Conservation (phyloP, 1,140 invertebrate genomes). For the Stegodyphus mimosarum region DNA sequence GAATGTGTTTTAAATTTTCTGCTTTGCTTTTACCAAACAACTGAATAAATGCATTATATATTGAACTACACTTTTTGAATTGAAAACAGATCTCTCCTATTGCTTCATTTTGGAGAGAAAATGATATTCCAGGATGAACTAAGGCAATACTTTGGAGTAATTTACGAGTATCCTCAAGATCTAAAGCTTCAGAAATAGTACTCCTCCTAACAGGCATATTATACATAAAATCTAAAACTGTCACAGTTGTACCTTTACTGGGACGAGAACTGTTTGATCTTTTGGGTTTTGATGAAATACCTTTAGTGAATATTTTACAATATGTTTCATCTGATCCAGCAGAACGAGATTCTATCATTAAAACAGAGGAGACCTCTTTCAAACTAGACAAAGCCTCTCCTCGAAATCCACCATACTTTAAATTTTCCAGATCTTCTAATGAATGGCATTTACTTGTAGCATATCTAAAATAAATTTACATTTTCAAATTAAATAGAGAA, state of each 20-base stretch:
- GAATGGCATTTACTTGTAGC: slow-evolving; percentile 75
- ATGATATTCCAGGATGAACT: slow-evolving; percentile 72
- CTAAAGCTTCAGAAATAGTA: slow-evolving; percentile 70
- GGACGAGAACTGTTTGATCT: slow-evolving; percentile 68
- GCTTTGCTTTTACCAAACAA: slow-evolving; percentile 71
- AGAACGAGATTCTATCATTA: slow-evolving; percentile 73
- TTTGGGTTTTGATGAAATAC: slow-evolving; percentile 65
- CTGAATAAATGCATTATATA: slow-evolving; percentile 70
- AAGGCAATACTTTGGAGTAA: slow-evolving; percentile 73
- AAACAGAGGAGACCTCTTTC: slow-evolving; percentile 70
- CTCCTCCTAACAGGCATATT: slow-evolving; percentile 75
- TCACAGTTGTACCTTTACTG: slow-evolving; percentile 75
- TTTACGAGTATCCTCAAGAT: slow-evolving; percentile 73
- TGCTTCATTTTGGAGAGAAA: slow-evolving; percentile 75
- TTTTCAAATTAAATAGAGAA: too few species aligned
- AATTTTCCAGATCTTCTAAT: slow-evolving; percentile 70
- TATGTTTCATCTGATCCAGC: slow-evolving; percentile 69
- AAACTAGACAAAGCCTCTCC: slow-evolving; percentile 77
- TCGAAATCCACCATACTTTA: slow-evolving; percentile 73
- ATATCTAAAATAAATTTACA: slow-evolving; percentile 67
- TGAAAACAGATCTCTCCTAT: slow-evolving; percentile 72
- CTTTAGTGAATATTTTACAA: slow-evolving; percentile 70
- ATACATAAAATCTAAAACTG: slow-evolving; percentile 74
- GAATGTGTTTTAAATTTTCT: slow-evolving; percentile 70
- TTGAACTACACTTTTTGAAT: slow-evolving; percentile 71